Base-by-base conservation (phyloP, 2,888 invertebrate species). In the Agonopterix subpropinquella region DNA sequence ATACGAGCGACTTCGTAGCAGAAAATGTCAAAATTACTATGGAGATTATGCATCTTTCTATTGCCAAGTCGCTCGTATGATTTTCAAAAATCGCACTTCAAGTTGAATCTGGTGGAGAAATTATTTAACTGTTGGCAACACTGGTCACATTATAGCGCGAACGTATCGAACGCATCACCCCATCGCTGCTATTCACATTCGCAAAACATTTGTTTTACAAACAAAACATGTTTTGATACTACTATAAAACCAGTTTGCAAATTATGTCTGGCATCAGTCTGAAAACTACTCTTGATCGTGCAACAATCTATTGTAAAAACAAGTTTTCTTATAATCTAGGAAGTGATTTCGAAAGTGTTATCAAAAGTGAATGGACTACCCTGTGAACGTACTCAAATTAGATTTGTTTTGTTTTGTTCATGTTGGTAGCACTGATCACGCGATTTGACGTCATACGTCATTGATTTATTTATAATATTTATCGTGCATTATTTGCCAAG, bases 391-490 rank as follows among this genome's bases (percentile, higher is more conserved):
- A 11, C 11, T n/a, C 8, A 41, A 41, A 11, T 11, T 39, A 49
- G 55, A 55, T 70, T 71, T 75, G 67, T 72, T 73, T 67, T 74
- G 67, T 63, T 73, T 61, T 56, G 50, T 53, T 67, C 15, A 61
- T 15, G 68, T 80, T 80, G 82, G 80, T 58, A 76, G 54, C 55
- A 61, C 58, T 67, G 72, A 82, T 84, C 79, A 73, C 66, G 58
- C 73, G 84, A 84, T 82, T 73, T 77, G 65, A 82, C 83, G 84
- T 85, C 79, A 80, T 47, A 50, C 76, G 77, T 78, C 77, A 75
- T 71, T 68, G 75, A 73, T 78, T 77, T 80, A 80, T 76, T 75
- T 80, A 65, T 75, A 64, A 65, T 75, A 64, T 68, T 75, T 65
- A 63, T 65, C 50, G 61, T 55, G 57, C 50, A 50, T 50, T 60